Percentiles rank a stretch among this genome's conserved stretches.
phyloP scores from a whole-genome alignment of 30 jellyfish, hydroid and myxozoan genomes.

The Hydractinia symbiolongicarpus region DNA sequence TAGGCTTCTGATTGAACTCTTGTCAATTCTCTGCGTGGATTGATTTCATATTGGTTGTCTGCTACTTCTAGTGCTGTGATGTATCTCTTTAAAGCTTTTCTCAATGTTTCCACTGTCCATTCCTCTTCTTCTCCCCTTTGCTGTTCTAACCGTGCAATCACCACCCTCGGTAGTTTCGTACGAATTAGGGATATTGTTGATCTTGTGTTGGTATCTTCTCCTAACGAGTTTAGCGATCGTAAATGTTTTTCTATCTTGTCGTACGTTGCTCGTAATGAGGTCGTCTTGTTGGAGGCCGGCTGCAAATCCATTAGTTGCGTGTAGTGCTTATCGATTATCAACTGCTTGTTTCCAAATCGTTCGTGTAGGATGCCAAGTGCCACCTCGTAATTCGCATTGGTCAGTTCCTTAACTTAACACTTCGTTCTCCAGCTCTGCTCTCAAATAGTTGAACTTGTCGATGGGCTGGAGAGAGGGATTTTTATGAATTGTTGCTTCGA shows the following conservation, averaged over 20 bases:
- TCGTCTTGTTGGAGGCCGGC: neutral
- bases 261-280: conserved; percentile 17
- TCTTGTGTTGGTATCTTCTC: conserved; percentile 9
- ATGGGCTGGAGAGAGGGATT: conserved; percentile 17
- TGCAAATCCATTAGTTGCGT: conserved; percentile 18
- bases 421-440: conserved; percentile 28
- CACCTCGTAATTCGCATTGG: conserved; percentile 33
- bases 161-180: conserved; percentile 17
- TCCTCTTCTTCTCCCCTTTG: neutral
- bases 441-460: conserved; percentile 33
- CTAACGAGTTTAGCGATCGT: neutral
- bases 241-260: conserved; percentile 16
- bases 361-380: conserved; percentile 33
- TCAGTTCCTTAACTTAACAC: conserved; percentile 33
- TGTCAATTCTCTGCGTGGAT: neutral
- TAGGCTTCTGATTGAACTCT: neutral
- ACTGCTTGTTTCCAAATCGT: conserved; percentile 27
- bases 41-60: neutral
- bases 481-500: conserved; percentile 42
- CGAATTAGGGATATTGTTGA: neutral
- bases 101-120: conserved; percentile 17
- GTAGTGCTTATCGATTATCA: conserved; percentile 31
- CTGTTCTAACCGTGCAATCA: neutral
- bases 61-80: conserved; percentile 1
- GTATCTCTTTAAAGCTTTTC: neutral